Percentiles rank a stretch among this genome's conserved stretches.
phyloP scores from a whole-genome alignment of 1,140 invertebrate genomes.

The Centruroides vittatus region DNA sequence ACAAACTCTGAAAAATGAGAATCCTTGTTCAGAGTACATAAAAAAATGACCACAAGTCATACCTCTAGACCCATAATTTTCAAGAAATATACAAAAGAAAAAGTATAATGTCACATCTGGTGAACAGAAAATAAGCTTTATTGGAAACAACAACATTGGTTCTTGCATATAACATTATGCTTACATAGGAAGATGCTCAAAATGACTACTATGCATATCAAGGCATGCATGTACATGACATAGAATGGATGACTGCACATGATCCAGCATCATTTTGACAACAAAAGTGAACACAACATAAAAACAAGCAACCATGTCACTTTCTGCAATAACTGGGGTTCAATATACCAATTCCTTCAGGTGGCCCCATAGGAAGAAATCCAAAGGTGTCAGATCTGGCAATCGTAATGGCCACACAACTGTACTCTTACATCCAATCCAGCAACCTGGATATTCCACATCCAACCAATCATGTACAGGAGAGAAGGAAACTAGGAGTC shows the following conservation, averaged over 20 bases:
- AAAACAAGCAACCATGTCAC: not conserved
- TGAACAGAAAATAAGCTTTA: too few relatives aligned
- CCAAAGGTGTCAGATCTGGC: constrained; percentile 28
- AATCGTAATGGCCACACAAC: constrained; percentile 25
- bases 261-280: not conserved
- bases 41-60: too few relatives aligned
- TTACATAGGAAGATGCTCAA: not conserved
- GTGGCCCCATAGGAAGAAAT: constrained; percentile 29
- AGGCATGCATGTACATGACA: not conserved
- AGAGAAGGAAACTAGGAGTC: not conserved
- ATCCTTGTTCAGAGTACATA: too few relatives aligned
- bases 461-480: not conserved
- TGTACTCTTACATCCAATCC: too few relatives aligned
- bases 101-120: too few relatives aligned
- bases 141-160: too few relatives aligned
- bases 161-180: not conserved
- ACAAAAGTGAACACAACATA: not conserved
- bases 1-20: too few relatives aligned
- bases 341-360: constrained; percentile 1
- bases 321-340: not conserved
- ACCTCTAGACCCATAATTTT: too few relatives aligned
- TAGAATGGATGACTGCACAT: not conserved
- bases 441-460: too few relatives aligned
- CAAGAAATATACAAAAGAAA: too few relatives aligned
- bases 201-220: not conserved